Evolutionary conservation across 2,888 invertebrate species (phyloP), one percentile per base, ranked within the genome.

Genomic region (Drosophila barbarae): DNA sequence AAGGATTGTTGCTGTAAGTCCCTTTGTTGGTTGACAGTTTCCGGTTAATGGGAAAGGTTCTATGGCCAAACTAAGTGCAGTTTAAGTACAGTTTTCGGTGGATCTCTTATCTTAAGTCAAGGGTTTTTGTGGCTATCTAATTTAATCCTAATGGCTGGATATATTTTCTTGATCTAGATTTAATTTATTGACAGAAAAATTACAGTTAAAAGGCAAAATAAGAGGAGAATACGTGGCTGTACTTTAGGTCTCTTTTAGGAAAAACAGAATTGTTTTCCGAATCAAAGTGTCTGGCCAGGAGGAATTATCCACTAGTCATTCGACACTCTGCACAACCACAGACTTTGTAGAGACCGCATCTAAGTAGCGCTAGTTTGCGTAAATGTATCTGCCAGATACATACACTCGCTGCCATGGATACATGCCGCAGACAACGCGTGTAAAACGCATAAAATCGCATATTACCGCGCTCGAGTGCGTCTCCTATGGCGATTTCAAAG

Each of bases 381-480:
- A 65, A 74, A 71, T 64, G 67, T 63, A 70, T 56, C 77, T 69
- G 42, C 32, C 69, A 70, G 69, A 70, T 64, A 39, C 49, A 30
- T 2, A 13, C 58, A 53, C 54, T 13, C 30, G 46, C 49, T 47
- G 61, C 56, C 46, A 69, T 47, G 50, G 60, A 71, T 59, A 70
- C 68, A 54, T 12, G 35, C 32, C 52, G 47, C 54, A 54, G 41
- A 32, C 41, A 64, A 55, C 66, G 73, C 55, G 84, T 74, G 77
- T 74, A 82, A 73, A 82, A 84, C 73, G 77, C 82, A 80, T 80
- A 79, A 82, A 79, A 84, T 73, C 70, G 82, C 82, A 74, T 74
- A 82, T 84, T 79, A 75, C 70, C 56, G 67, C 69, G 77, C 73
- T 60, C 56, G 67, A 76, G 65, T 82, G 80, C 79, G 44, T 78